Evolutionary conservation across 1,140 invertebrate species (phyloP).

Genomic region (Cydia pomonella): DNA sequence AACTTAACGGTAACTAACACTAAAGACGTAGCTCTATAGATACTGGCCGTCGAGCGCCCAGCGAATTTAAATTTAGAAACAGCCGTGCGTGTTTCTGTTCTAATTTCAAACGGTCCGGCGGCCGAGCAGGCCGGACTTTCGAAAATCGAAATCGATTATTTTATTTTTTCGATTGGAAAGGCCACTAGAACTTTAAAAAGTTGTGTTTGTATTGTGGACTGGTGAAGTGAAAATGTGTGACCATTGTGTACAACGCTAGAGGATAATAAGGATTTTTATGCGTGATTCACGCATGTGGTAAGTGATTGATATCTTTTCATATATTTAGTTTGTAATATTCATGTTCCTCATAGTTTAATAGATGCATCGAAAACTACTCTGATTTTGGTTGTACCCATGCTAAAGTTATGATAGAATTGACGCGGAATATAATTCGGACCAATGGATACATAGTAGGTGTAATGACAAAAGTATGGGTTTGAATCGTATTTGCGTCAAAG

Average conservation of each 20-base stretch:
- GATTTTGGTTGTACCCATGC: neutral
- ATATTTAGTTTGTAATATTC: neutral
- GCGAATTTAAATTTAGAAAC: conserved; percentile 66
- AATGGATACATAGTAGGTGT: neutral
- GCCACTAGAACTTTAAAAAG: conserved; percentile 45
- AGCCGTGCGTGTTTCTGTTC: conserved; percentile 50
- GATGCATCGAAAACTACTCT: neutral
- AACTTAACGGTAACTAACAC: neutral
- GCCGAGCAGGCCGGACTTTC: conserved; percentile 58
- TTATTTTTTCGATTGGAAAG: conserved; percentile 63
- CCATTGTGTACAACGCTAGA: conserved; percentile 58
- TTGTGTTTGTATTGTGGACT: conserved; percentile 34
- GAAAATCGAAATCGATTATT: conserved; percentile 51
- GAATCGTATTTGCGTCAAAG: neutral
- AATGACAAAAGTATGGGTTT: neutral
- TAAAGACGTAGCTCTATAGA: conserved; percentile 41
- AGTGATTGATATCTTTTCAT: conserved; percentile 41
- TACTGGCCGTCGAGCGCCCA: conserved; percentile 52
- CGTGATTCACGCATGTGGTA: conserved; percentile 49
- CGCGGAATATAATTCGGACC: neutral
- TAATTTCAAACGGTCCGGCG: conserved; percentile 67
- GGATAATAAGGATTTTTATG: conserved; percentile 46
- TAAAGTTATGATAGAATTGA: neutral
- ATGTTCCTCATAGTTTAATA: neutral
- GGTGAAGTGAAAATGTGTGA: conserved; percentile 68